Evolutionary conservation across 2,113 vertebrate species (phyloP).

Genomic region (Lophura nycthemera): DNA sequence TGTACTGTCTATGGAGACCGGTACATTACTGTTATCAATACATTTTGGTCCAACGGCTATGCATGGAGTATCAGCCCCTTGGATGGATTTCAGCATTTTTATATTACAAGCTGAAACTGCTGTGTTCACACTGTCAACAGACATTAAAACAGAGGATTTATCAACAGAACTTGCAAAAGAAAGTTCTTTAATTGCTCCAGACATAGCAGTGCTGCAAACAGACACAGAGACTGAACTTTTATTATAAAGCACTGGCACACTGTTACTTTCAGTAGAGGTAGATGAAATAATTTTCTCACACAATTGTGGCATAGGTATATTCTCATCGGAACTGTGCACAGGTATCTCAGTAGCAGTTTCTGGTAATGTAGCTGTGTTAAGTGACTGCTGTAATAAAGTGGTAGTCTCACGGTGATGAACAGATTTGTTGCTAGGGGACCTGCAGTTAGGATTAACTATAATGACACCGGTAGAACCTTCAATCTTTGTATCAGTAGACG

Average conservation of each 20-base stretch:
- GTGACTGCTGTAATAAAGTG: slow-evolving; percentile 72
- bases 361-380: slow-evolving; percentile 72
- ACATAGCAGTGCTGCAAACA: slow-evolving; percentile 80
- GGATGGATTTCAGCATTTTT: slow-evolving; percentile 80
- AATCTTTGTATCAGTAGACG: slow-evolving; percentile 76
- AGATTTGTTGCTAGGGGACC: slow-evolving; percentile 83
- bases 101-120: slow-evolving; percentile 78
- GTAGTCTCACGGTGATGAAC: slow-evolving; percentile 75
- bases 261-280: slow-evolving; percentile 85
- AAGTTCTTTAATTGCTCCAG: slow-evolving; percentile 82
- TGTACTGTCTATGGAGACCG: slow-evolving; percentile 58
- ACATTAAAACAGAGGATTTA: slow-evolving; percentile 84
- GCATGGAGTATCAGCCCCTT: slow-evolving; percentile 78
- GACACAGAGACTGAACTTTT: slow-evolving; percentile 78
- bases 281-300: slow-evolving; percentile 83
- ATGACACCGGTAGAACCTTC: slow-evolving; percentile 86
- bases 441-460: slow-evolving; percentile 87
- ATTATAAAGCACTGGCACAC: slow-evolving; percentile 82
- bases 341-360: slow-evolving; percentile 79
- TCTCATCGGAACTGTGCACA: slow-evolving; percentile 79
- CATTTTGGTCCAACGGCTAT: slow-evolving; percentile 84
- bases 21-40: slow-evolving; percentile 69
- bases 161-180: slow-evolving; percentile 81
- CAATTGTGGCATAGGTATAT: slow-evolving; percentile 76
- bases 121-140: slow-evolving; percentile 79